These are phyloP conservation scores for Myotis myotis DNA, from an alignment of 2,797 vertebrate genomes.

Conservation along the genomic window DNA sequence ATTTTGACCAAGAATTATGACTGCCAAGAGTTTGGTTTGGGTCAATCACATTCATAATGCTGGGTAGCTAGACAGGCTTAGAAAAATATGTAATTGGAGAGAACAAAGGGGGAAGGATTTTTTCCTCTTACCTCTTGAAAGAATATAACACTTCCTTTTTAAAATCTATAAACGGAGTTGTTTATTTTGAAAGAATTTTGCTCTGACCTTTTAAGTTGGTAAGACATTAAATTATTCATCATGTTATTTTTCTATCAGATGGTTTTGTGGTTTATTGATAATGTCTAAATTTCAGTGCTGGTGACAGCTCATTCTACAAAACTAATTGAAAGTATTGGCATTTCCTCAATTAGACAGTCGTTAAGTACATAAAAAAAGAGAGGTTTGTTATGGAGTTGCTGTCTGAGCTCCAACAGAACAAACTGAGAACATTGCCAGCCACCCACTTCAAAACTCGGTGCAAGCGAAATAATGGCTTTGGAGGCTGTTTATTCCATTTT, in stretches of 20 bases:
- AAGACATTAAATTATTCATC: conserved; percentile 70
- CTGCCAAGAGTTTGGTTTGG: neutral
- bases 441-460: neutral
- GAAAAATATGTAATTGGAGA: neutral
- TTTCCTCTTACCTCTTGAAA: neutral
- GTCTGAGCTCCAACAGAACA: conserved; percentile 40
- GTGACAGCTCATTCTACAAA: conserved; percentile 65
- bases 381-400: conserved; percentile 28
- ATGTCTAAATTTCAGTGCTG: conserved; percentile 57
- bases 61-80: neutral
- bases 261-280: conserved; percentile 68
- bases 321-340: conserved; percentile 57
- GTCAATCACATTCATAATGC: neutral
- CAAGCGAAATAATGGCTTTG: neutral
- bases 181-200: conserved; percentile 64
- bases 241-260: conserved; percentile 60
- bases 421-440: conserved; percentile 34
- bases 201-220: conserved; percentile 46
- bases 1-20: neutral
- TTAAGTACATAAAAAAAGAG: conserved; percentile 50
- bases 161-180: conserved; percentile 43
- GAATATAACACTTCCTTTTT: neutral
- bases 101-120: neutral
- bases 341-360: conserved; percentile 57
- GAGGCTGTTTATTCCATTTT: neutral